A percentile compares a stretch with the other conserved stretches of the same genome.
Evolutionary conservation across 2,113 vertebrate genomes (phyloP).

Genomic region (Albula goreensis): DNA sequence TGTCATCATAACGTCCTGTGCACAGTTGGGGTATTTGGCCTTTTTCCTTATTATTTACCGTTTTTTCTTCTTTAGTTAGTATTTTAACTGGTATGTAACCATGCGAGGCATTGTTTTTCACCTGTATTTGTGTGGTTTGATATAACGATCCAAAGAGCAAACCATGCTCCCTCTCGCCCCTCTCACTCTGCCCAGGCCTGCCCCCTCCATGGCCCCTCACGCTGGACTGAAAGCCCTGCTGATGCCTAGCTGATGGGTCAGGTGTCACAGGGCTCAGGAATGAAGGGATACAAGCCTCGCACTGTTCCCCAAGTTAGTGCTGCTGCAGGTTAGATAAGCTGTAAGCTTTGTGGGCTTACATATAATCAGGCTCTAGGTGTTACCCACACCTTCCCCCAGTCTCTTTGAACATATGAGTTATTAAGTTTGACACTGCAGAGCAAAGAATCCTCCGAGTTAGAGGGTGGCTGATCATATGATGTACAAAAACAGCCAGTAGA

Average conservation of each 20-base stretch:
- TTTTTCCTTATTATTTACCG: too few relatives aligned
- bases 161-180: background rate
- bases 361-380: background rate
- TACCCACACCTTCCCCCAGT: background rate
- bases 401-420: background rate
- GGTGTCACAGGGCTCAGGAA: background rate
- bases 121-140: too few relatives aligned
- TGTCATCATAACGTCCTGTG: too few relatives aligned
- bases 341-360: background rate
- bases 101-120: too few relatives aligned
- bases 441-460: background rate
- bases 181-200: background rate
- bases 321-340: background rate
- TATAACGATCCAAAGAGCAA: too few relatives aligned
- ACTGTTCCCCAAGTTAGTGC: background rate
- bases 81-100: too few relatives aligned
- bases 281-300: background rate
- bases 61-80: too few relatives aligned
- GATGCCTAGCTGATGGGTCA: background rate
- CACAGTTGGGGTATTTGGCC: too few relatives aligned
- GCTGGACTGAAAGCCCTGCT: background rate
- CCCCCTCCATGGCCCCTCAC: background rate
- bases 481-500: background rate
- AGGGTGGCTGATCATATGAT: background rate
- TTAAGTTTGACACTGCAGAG: background rate